Evolutionary conservation across 2,888 invertebrate genomes (phyloP), one percentile per base, ranked within the genome.

Genomic region (Pristionchus arcanus): DNA sequence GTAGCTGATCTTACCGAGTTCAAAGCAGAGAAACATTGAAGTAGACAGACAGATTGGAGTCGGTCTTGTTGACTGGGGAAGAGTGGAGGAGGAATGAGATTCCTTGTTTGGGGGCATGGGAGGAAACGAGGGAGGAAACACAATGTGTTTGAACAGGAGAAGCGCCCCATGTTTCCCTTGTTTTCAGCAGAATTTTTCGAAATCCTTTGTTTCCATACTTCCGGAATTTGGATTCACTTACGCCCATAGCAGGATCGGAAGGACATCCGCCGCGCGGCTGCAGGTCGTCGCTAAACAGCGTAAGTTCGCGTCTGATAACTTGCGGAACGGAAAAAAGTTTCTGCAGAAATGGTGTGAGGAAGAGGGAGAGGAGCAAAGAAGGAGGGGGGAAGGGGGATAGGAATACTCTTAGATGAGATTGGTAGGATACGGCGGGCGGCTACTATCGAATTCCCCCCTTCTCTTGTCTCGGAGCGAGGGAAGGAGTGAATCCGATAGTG

Each of bases 231-330:
- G 7, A 28, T 4, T 59, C 21, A 87, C 87, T 68, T 11, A 87
- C 87, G 28, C 19, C 87, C 87, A 49, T 68, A 68, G 68, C 87
- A 87, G 28, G 87, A 87, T 19, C 87, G 66, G 53, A 87, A 87
- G 49, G 87, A 87, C 87, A 87, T 87, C 59, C 49, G 19, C 55
- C 2, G 16, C 4, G 19, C 25, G 3, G 59, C 19, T 53, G 21
- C 59, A 59, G 21, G 34, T 85, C 84, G 55, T 85, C 59, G 84
- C 28, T 85, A 55, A 59, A 25, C 59, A 34, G 59, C 59, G 55
- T 55, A 83, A 49, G 53, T 55, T 28, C 28, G 28, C 83, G 49
- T 5, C 34, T 9, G 31, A 28, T 34, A 15, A 55, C 13, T 5
- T 21, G 37, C 34, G 84, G 84, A 55, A 85, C 84, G n/a, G 21